phyloP scores from a whole-genome alignment of 30 jellyfish, hydroid and myxozoan species.

The Aurelia sp. region DNA sequence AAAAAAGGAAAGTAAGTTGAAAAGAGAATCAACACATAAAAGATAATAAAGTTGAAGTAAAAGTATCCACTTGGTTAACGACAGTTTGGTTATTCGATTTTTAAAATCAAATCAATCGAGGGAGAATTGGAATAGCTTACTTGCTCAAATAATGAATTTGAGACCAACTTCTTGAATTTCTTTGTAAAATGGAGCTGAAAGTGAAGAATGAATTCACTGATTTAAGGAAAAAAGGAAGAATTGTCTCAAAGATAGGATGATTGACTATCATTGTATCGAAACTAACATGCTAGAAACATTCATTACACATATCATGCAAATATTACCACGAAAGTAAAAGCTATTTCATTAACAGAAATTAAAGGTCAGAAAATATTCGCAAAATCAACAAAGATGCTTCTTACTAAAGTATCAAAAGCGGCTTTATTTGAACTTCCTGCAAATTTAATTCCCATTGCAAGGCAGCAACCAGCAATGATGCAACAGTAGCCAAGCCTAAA shows the following conservation, averaged over 20 bases:
- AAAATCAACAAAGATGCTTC: neutral
- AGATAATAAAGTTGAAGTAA: neutral
- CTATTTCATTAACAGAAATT: neutral
- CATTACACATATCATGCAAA: too few species aligned
- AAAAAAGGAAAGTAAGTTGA: neutral
- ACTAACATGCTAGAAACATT: too few species aligned
- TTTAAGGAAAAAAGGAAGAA: too few species aligned
- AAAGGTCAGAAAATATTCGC: neutral
- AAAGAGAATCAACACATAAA: neutral
- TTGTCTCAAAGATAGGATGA: too few species aligned
- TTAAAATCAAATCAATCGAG: too few species aligned
- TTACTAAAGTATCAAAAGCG: constrained; percentile 84
- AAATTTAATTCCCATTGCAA: constrained; percentile 88
- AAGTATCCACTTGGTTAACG: too few species aligned
- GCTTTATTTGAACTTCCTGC: constrained; percentile 87
- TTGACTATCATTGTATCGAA: too few species aligned
- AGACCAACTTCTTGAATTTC: constrained; percentile 32
- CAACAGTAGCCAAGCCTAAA: constrained; percentile 65
- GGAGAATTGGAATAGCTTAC: neutral
- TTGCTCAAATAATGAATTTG: constrained; percentile 59
- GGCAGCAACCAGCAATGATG: constrained; percentile 82
- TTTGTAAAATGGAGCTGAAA: constrained; percentile 59
- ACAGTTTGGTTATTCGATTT: neutral
- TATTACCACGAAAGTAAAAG: neutral
- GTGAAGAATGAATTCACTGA: too few species aligned